Evolutionary conservation across 2,113 vertebrate genomes (phyloP), one percentile per base, ranked within the genome.

Genomic region (Trinectes maculatus): DNA sequence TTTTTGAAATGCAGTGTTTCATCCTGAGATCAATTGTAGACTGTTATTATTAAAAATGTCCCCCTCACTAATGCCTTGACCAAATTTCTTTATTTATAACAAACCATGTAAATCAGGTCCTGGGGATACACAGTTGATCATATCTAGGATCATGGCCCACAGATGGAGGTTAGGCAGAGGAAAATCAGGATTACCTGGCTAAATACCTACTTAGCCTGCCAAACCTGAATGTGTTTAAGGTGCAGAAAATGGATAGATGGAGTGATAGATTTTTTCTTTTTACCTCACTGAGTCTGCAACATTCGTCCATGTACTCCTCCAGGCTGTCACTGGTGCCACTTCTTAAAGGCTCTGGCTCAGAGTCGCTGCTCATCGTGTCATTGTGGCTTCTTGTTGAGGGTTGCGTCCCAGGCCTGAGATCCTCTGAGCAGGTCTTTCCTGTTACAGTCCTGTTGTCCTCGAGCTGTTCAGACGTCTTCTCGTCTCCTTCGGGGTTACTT

Each of bases 271-370:
- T 13, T 8, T 8, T 34, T 18, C 19, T 16, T 39, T 90, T 91
- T 90, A 96, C 95, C 95, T 96, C 89, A 67, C 94, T 96, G 24
- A 96, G 78, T 51, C 91, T 89, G 87, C 95, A 96, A 86, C 95
- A 96, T 60, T 94, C 83, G 4, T 96, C 93, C 95, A 95, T 95
- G 80, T 96, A 95, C 58, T 95, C 91, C 65, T 95, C 90, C 71
- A 96, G 86, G 54, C 94, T 95, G 85, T 95, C 91, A 0, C 84
- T 93, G 16, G 92, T 93, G 22, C 72, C 70, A n/a, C 87, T 91
- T 39, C 91, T 91, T 36, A 93, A 61, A 13, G 87, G 71, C 29
- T 84, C 84, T 2, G 68, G 77, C 3, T 88, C 86, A 68, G 86
- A 61, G 25, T 66, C 79, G 25, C 18, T 61, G 49, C 84, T 85